Base-by-base conservation (phyloP, 2,113 vertebrate species). In the Canis aureus region DNA sequence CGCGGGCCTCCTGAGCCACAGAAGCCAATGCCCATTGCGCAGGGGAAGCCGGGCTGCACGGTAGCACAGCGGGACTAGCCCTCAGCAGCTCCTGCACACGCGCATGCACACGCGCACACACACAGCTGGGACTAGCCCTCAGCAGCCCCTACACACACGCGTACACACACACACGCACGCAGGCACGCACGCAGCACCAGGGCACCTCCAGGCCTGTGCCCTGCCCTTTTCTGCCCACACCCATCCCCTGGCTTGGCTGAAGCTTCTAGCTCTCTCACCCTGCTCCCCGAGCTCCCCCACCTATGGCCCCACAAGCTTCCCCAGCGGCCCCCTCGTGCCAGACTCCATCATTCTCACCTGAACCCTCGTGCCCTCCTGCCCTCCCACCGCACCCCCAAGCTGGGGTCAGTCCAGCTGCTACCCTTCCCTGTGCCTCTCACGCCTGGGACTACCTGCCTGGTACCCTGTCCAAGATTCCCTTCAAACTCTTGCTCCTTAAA, bases 161-260 rank as follows among this genome's bases (percentile, higher is more conserved):
- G 38, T 1, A 15, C 29, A 7, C 64, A 15, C 62, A 6, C 62
- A 5, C 12, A 3, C 0, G 2, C 57, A 4, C 57, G 17, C 2
- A 3, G 16, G 20, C 43, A 78, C 2, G 23, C 38, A 17, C 13
- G 7, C 43, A 43, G 43, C 43, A 0, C 27, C 32, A 43, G 53
- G 53, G 38, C 74, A 55, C 19, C n/a, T 55, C 23, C 53, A 25
- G 89, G 57, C 29, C 81, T 69, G 3, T 32, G 71, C 17, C 55
- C 69, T 29, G 53, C 60, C 35, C 3, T 27, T 64, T 62, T 38
- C 19, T 53, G 43, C 57, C 79, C 78, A 57, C 29, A 67, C 27
- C 69, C 20, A 38, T 43, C 38, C 76, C 79, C 2, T 35, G 80
- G 69, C 89, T 51, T 67, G 51, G 60, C 82, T 60, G 67, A 66